Evolutionary conservation across 2,797 vertebrate species (phyloP), one percentile per base, ranked within the genome.

Genomic region (Enteromius trimaculatus): DNA sequence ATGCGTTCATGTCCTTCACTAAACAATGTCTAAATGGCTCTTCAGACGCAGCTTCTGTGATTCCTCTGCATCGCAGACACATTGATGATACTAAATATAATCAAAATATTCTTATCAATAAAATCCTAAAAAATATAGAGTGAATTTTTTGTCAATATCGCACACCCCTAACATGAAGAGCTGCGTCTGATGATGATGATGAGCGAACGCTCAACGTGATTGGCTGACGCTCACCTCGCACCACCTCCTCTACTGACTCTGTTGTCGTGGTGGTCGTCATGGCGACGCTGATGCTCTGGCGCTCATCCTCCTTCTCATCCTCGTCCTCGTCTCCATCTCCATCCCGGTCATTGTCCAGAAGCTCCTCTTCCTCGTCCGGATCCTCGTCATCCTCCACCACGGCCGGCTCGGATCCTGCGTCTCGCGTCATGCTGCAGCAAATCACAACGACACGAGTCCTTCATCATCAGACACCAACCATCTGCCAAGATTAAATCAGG

Each of bases 211-310:
- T 31, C 3, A 7, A 3, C 2, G 29, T 74, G 71, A 75, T 64
- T 39, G 65, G 34, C 17, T 16, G 60, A 49, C 60, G 70, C 86
- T 94, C 93, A 99, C 98, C 98, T 95, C 95, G 93, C 82, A 99
- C 98, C 66, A 99, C 97, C 88, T 99, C 98, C 90, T 99, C 98
- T 77, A 98, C 97, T 0, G 97, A 99, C 87, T 99, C 98, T 0
- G 97, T 98, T 58, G 97, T 99, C 39, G 97, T 96, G 60, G 89
- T 95, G 51, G 88, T 97, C 0, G 97, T 98, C 92, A 97, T 97
- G 86, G 97, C 98, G 19, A 97, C 92, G 79, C 94, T 96, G 88
- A 97, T 96, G 0, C 96, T 96, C 55, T 95, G 94, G 9, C 95
- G 95, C 37, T 92, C 95, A 0, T 96, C 95, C 0, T 96, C 92